Base-by-base conservation (phyloP, 2,113 vertebrate species). In the Dolichallabes microphthalmus region DNA sequence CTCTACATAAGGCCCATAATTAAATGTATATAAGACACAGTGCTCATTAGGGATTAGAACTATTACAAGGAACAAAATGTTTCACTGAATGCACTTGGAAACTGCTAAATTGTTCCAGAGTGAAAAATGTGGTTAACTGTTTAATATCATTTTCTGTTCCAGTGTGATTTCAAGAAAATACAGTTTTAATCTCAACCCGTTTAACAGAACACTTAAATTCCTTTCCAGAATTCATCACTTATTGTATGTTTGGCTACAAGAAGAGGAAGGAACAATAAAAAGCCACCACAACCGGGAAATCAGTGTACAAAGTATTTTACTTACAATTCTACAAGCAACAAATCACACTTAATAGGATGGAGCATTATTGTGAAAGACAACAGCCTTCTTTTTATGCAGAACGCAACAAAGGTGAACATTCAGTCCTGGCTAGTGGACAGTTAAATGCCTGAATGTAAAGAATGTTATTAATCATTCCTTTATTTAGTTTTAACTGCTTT, bases 1-100 rank as follows among this genome's bases (percentile, higher is more conserved):
- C 89, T 76, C 87, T 50, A 58, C 17, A 60, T 60, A 79, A 25
- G 17, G 55, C 52, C 60, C 60, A 58, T 79, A 57, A 60, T 79
- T 79, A 35, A 79, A 57, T 79, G 76, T 60, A 22, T 35, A 79
- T 35, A 60, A 79, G 9, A 35, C 11, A 32, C 55, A 58, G 19
- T 60, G 57, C 57, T 79, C 30, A 35, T 76, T 14, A 53, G 55
- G 27, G 30, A 79, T 60, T 79, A 60, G 76, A 79, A 60, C 11
- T 5, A 60, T 60, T 78, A 78, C 15, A 78, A 15, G 55, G 53
- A 77, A 77, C 52, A 55, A 9, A 57, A 35, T 60, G 32, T 58
- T 79, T 79, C 53, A 60, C 27, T 77, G 50, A 57, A 77, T 57
- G 3, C 13, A 27, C 75, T 77, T 8, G 45, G 7, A 45, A 45